Base-by-base conservation (phyloP, 2,797 vertebrate genomes). In the Megaceryle alcyon region DNA sequence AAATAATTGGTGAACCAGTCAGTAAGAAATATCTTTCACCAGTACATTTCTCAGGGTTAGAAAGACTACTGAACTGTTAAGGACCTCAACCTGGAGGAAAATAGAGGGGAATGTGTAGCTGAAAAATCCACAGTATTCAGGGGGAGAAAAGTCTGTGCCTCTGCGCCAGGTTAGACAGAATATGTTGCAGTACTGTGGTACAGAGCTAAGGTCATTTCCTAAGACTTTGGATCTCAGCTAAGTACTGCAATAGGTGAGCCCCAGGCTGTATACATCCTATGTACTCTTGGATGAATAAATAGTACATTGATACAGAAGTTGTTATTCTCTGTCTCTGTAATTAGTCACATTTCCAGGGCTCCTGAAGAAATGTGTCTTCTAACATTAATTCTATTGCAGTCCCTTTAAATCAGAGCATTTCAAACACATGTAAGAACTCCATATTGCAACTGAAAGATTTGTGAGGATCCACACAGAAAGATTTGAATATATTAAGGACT, bases 11-110 rank as follows among this genome's bases (percentile, higher is more conserved):
- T 71, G 68, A 91, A 66, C 49, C 57, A 68, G 31, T 13, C 86
- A 87, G 60, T 33, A 88, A 84, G 44, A 92, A 92, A 80, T 93
- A 54, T 68, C 41, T 85, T 77, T 82, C 84, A 92, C 61, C 57
- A 82, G 44, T 19, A 44, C 26, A 31, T 80, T 80, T 81, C 75
- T 88, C 37, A 80, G 87, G 53, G 31, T 73, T 68, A 80, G 57
- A 82, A 92, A 88, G 71, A 82, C 22, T 41, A 71, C 41, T 89
- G 84, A 94, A 75, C 68, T 78, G 65, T 71, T 88, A 71, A 95
- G 72, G 65, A 71, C 72, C 60, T 90, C 2, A 4, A 23, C 61
- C 82, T 78, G n/a, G 23, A 92, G 86, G 14, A 83, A 91, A 44
- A 63, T 1, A 41, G 69, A 72, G 12, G 21, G 12, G 15, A 75